Percentiles rank a stretch among this genome's conserved stretches.
phyloP scores from a whole-genome alignment of 2,797 vertebrate species.

The Silurus lanzhouensis region DNA sequence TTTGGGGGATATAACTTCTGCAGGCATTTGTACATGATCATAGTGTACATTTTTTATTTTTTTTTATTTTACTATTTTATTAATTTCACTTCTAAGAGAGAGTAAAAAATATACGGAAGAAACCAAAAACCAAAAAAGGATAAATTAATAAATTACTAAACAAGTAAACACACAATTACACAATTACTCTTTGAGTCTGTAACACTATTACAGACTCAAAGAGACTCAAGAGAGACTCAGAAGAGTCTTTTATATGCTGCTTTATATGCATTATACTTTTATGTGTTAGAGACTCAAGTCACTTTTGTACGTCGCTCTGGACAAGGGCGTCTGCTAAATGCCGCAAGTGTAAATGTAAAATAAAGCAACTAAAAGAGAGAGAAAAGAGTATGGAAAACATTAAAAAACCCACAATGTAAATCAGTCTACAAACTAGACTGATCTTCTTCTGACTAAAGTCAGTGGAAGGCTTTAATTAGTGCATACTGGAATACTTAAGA shows the following conservation, averaged over 20 bases:
- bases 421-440: background rate
- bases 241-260: too few species aligned
- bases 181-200: too few species aligned
- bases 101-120: too few species aligned
- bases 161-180: background rate
- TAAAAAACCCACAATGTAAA: too few species aligned
- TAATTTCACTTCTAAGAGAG: background rate
- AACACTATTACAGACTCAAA: background rate
- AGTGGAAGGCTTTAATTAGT: background rate
- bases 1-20: background rate
- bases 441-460: background rate
- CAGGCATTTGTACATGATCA: conserved; percentile 9
- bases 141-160: background rate
- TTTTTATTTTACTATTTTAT: background rate
- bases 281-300: too few species aligned
- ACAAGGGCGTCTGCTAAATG: too few species aligned
- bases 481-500: background rate
- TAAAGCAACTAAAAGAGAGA: background rate
- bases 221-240: too few species aligned
- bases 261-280: too few species aligned
- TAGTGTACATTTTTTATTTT: background rate
- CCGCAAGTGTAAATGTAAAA: too few species aligned
- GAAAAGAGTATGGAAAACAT: too few species aligned
- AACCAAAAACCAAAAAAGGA: background rate
- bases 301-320: too few species aligned